Base-by-base conservation (phyloP, 2,113 vertebrate species). In the Stigmatopora nigra region DNA sequence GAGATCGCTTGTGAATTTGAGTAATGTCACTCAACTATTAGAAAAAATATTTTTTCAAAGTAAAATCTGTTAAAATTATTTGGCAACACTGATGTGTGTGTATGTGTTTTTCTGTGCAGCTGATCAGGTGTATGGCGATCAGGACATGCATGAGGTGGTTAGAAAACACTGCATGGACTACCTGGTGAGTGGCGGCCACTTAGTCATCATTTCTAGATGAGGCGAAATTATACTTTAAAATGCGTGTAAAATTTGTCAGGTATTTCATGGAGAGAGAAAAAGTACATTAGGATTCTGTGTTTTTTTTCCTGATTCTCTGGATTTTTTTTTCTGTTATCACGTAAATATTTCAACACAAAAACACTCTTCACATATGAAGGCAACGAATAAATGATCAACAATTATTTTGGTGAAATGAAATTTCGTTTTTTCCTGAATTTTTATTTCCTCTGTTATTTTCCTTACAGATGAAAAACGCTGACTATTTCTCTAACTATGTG, bases 401-500 rank as follows among this genome's bases (percentile, higher is more conserved):
- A 31, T 31, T 31, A 31, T 31, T 31, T 31, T 31, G 3, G 25
- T 31, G 1, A 31, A 1, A 31, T 31, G 25, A 31, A 31, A n/a
- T n/a, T n/a, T n/a, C n/a, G n/a, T 38, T 38, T 31, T 41, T 41
- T 41, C 6, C 6, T 41, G 14, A 14, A 7, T 44, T 44, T 61
- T 60, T 60, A 19, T 59, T 38, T 31, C 25, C 12, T 59, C 36
- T 36, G 31, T 10, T 9, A 41, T 61, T 44, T 15, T 17, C 53
- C 12, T 11, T 17, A 17, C 85, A 97, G 95, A 94, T 94, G 94
- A 97, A 98, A 81, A 98, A 97, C 53, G 94, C 95, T 0, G 95
- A 98, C 75, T 98, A 97, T 66, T 98, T 98, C 77, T 98, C 95
- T 60, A 97, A 94, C 87, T 98, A 98, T 17, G 95, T 98, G 81